These are phyloP conservation scores for Bombylius major DNA, from an alignment of 2,888 invertebrate species.

Conservation along the genomic window DNA sequence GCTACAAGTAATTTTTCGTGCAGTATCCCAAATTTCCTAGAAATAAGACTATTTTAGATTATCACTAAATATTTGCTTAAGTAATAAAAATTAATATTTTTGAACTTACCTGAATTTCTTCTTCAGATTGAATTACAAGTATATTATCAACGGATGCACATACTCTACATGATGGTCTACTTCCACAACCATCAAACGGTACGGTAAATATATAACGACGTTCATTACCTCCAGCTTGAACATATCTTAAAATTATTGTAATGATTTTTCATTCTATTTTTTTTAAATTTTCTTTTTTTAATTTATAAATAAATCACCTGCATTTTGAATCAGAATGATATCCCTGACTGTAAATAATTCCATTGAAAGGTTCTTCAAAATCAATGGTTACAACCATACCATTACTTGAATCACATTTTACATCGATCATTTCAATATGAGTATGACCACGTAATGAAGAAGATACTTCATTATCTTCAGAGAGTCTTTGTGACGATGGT, in stretches of 20 bases:
- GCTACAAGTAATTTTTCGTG: conserved; percentile 45
- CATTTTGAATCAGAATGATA: conserved; percentile 52
- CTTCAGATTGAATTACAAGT: conserved; percentile 54
- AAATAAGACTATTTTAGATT: not conserved
- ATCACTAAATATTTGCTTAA: not conserved
- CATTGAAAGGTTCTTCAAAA: conserved; percentile 50
- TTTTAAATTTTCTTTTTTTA: not conserved
- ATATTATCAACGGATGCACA: conserved; percentile 52
- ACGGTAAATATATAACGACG: conserved; percentile 48
- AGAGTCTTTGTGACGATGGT: conserved; percentile 2
- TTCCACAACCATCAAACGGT: conserved; percentile 52
- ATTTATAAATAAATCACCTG: conserved; percentile 40
- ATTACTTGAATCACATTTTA: conserved; percentile 42
- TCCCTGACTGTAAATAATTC: conserved; percentile 59
- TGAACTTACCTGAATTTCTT: conserved; percentile 42
- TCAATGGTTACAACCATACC: conserved; percentile 50
- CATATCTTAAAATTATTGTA: conserved; percentile 39
- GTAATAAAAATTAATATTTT: not conserved
- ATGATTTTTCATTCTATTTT: too few species aligned
- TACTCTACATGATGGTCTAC: conserved; percentile 46
- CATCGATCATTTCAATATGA: conserved; percentile 48
- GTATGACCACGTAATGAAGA: conserved; percentile 25
- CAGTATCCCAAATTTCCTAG: conserved; percentile 49
- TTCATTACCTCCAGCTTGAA: conserved; percentile 44
- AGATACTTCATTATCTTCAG: not conserved